Base-by-base conservation (phyloP, 2,113 vertebrate genomes). In the Plestiodon gilberti region DNA sequence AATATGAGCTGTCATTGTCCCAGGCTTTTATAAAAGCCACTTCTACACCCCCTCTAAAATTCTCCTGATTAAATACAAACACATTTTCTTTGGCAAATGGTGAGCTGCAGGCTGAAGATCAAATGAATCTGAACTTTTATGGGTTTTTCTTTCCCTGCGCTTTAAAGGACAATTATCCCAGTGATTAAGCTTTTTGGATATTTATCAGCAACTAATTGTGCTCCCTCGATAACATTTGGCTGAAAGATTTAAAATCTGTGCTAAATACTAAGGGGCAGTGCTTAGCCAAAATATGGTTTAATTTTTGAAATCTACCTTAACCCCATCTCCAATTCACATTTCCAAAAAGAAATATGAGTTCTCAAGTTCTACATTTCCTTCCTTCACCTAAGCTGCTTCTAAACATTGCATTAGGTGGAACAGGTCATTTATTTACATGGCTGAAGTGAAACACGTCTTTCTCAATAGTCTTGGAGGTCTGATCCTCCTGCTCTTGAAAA, bases 41-140 rank as follows among this genome's bases (percentile, higher is more conserved):
- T 35, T 79, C 67, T 81, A 10, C 55, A 2, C 8, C 87, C 87
- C 85, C 52, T 33, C 86, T 15, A 25, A 30, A 33, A 74, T 89
- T 67, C 86, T 92, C 81, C 85, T 89, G 73, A 88, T 92, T 90
- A 88, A 93, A 90, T 38, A 70, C 38, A 90, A 93, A 93, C 28
- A 78, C 9, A 71, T 91, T 93, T 92, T 80, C 87, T 89, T 92
- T 93, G 84, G 86, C 79, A 65, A 55, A 35, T 65, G 23, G 70
- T 70, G 38, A 55, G 48, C 73, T 74, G 2, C 40, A 83, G 76
- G 9, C 83, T 75, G 52, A 82, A 89, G 88, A 94, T 89, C 89
- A 91, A 92, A 84, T 65, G 6, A n/a, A 69, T 93, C 67, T 88
- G 85, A 79, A 86, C 13, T 35, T 30, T 79, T 62, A 90, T 25